These are phyloP conservation scores for Syrmaticus mikado DNA, from an alignment of 2,113 vertebrate genomes.

Conservation along the genomic window DNA sequence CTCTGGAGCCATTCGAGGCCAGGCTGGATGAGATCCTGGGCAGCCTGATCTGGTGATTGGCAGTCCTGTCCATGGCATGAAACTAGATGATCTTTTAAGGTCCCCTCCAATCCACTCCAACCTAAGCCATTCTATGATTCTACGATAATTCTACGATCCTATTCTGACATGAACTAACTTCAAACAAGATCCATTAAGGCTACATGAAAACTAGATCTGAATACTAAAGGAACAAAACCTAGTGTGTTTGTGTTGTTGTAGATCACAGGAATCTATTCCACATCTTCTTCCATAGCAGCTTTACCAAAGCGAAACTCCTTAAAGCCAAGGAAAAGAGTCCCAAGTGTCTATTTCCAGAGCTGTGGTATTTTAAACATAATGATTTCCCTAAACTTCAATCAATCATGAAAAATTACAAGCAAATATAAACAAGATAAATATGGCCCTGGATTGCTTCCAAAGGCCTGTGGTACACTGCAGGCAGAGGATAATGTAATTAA, in stretches of 20 bases:
- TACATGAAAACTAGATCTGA: not conserved
- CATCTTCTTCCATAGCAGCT: not conserved
- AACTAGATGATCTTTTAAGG: too few relatives aligned
- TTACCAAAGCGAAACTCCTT: not conserved
- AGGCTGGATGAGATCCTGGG: too few relatives aligned
- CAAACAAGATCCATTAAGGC: not conserved
- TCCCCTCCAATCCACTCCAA: too few relatives aligned
- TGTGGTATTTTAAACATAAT: not conserved
- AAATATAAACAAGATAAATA: constrained; percentile 65
- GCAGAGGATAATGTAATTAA: constrained; percentile 27
- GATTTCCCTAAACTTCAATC: constrained; percentile 37
- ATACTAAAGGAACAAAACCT: not conserved
- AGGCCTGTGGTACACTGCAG: constrained; percentile 37
- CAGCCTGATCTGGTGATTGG: too few relatives aligned
- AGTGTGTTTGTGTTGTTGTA: not conserved
- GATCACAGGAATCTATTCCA: not conserved
- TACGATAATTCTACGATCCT: not conserved
- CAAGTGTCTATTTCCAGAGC: constrained; percentile 33
- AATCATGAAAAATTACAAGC: constrained; percentile 49
- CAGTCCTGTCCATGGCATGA: too few relatives aligned
- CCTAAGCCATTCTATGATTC: too few relatives aligned
- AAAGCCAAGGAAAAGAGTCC: not conserved
- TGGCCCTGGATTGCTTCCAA: constrained; percentile 51
- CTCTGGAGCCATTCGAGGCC: too few relatives aligned
- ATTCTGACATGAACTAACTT: not conserved